Evolutionary conservation across 2,113 vertebrate genomes (phyloP).

Genomic region (Notiomystis cincta): DNA sequence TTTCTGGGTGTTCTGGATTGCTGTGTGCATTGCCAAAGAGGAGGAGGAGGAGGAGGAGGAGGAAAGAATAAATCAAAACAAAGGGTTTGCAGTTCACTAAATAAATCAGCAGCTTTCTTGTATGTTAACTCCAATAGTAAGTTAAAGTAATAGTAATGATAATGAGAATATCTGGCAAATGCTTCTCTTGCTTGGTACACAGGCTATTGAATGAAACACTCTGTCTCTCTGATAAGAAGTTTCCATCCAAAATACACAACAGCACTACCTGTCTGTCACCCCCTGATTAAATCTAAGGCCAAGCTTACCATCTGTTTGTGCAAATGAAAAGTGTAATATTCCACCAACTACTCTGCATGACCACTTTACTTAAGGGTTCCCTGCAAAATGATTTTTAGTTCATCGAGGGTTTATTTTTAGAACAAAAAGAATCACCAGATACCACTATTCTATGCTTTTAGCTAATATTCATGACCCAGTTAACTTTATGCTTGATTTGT

Average conservation of each 20-base stretch:
- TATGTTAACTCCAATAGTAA: background rate
- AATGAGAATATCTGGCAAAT: constrained; percentile 63
- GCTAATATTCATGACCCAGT: constrained; percentile 47
- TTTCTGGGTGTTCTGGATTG: background rate
- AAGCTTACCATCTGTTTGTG: constrained; percentile 86
- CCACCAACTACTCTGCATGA: constrained; percentile 62
- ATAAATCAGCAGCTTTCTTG: constrained; percentile 36
- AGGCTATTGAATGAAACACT: constrained; percentile 57
- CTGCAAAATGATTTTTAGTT: constrained; percentile 68
- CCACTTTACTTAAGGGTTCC: constrained; percentile 70
- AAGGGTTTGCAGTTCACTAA: constrained; percentile 70
- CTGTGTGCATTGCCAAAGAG: background rate
- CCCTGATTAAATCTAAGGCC: constrained; percentile 79
- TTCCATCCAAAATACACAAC: constrained; percentile 76
- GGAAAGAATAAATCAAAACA: background rate
- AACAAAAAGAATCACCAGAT: constrained; percentile 61
- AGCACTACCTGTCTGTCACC: constrained; percentile 77
- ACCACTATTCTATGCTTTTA: constrained; percentile 52
- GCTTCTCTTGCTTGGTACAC: constrained; percentile 34
- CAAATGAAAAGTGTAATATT: constrained; percentile 71
- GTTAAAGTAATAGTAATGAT: background rate
- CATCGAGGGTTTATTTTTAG: constrained; percentile 58
- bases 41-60: background rate
- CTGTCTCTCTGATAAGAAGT: constrained; percentile 74
- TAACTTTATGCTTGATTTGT: constrained; percentile 53